Base-by-base conservation (phyloP, 2,888 invertebrate genomes). In the Clitarchus hookeri region DNA sequence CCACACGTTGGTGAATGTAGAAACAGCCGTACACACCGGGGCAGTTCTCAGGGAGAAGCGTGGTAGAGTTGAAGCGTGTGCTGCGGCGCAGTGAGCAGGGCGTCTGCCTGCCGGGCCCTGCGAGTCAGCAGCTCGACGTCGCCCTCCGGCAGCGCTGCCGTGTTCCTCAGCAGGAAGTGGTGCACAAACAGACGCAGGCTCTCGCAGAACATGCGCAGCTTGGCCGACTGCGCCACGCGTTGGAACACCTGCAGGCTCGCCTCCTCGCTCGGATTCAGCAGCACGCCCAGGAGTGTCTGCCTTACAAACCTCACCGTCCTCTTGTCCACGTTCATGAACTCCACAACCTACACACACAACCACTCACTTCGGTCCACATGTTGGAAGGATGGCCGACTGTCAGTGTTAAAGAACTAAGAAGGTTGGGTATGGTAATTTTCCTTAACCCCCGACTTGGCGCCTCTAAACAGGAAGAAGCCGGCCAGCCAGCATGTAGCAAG, bases 241-340 rank as follows among this genome's bases (percentile, higher is more conserved):
- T 94, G 93, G 91, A 98, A 98, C 0, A 96, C 95, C 0, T 93
- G 89, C 91, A 90, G 83, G 92, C 93, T 0, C 0, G 93, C 91
- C 86, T 95, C 93, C 23, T 93, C 92, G 88, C 96, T 94, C 0
- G 94, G 93, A 84, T 94, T 93, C 88, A 97, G 92, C 78, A 98
- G 93, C 87, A 98, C 93, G 0, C 95, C 94, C 8, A 96, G 92
- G 83, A 98, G 92, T 8, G 97, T 94, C 90, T 96, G 96, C 0
- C 96, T 94, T 91, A 98, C 94, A 87, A 98, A 95, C 53, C 95
- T 93, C n/a, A 98, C 94, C 83, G 95, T 95, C 0, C 93, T 91
- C 90, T 96, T 97, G 90, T 97, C 96, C 88, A 98, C 92, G 89
- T 98, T 96, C 0, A 96, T 95, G 91, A 98, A 98, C 90, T 98